A percentile compares a stretch with the other conserved stretches of the same genome.
Conservation (phyloP, 2,888 invertebrate species). For the Drosophila bunnanda region DNA sequence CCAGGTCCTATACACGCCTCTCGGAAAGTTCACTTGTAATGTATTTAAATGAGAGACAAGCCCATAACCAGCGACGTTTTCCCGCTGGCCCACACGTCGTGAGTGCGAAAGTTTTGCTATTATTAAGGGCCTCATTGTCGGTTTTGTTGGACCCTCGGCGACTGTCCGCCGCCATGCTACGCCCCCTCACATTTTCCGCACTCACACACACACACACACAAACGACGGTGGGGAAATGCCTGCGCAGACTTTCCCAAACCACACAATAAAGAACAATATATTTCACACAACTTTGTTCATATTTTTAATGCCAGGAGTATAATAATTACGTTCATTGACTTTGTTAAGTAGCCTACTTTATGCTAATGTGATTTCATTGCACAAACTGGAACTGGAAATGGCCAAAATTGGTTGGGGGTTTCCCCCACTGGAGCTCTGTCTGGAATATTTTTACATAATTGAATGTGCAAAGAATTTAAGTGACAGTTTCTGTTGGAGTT, state of each 20-base stretch:
- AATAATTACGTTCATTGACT: slow-evolving; percentile 82
- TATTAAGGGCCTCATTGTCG: slow-evolving; percentile 77
- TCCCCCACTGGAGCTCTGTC: slow-evolving; percentile 5
- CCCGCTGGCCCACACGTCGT: slow-evolving; percentile 51
- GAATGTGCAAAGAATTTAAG: slow-evolving; percentile 32
- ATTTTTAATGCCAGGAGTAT: slow-evolving; percentile 78
- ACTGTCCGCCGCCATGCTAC: slow-evolving; percentile 45
- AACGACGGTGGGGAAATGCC: slow-evolving; percentile 14
- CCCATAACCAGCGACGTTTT: slow-evolving; percentile 33
- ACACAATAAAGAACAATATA: slow-evolving; percentile 69
- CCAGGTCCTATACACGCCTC: slow-evolving; percentile 26
- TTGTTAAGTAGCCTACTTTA: slow-evolving; percentile 78
- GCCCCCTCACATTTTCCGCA: slow-evolving; percentile 6
- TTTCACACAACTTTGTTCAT: slow-evolving; percentile 74
- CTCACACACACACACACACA: not conserved
- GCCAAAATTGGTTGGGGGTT: not conserved
- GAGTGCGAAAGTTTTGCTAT: slow-evolving; percentile 77
- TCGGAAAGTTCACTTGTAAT: slow-evolving; percentile 46
- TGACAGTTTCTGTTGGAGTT: slow-evolving; percentile 19
- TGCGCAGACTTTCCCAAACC: slow-evolving; percentile 19
- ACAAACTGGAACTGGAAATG: slow-evolving; percentile 25
- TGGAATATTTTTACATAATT: slow-evolving; percentile 48
- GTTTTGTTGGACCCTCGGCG: slow-evolving; percentile 74
- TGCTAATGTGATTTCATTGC: slow-evolving; percentile 71
- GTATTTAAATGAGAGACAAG: slow-evolving; percentile 46